Evolutionary conservation across 2,888 invertebrate genomes (phyloP), one percentile per base, ranked within the genome.

Genomic region (Pollenia griseotomentosa): DNA sequence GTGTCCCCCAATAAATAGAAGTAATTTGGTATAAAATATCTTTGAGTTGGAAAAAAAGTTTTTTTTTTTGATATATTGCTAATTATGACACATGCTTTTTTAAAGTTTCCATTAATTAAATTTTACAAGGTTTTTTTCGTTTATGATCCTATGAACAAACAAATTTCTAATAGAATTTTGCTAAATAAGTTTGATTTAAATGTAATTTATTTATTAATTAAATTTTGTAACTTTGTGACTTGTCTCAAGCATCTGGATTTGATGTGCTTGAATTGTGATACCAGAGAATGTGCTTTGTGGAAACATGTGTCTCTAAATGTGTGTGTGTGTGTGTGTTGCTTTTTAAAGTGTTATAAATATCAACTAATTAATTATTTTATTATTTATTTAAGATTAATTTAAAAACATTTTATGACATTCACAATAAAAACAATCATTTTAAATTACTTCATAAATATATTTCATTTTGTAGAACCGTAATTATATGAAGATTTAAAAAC

Each of bases 361-460:
- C 40, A 53, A 70, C 40, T 70, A 70, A 70, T 40, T 51, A n/a
- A 51, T 68, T 59, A 59, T 7, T 59, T 59, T 40, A 14, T 68
- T 33, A 68, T 70, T 70, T 53, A 70, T 70, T 70, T 40, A n/a
- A 70, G 23, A 70, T 53, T 53, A 70, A 70, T 53, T 53, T 70
- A n/a, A 33, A 53, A 70, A 33, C 53, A 70, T 66, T 66, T 66
- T 51, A 48, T 66, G 48, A 6, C 66, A 51, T 70, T 40, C 9
- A 42, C 44, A 42, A 63, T 63, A 33, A 42, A 65, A 65, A 68
- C 51, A 48, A 68, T 48, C n/a, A 70, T 70, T 40, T 40, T 40
- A 53, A 33, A 33, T 33, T 33, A 33, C 33, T 33, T 33, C 33
- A 33, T 33, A 33, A 4, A 70, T 70, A 51, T 53, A 8, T 11